Evolutionary conservation across 2,113 vertebrate genomes (phyloP).

Genomic region (Nipponia nippon): DNA sequence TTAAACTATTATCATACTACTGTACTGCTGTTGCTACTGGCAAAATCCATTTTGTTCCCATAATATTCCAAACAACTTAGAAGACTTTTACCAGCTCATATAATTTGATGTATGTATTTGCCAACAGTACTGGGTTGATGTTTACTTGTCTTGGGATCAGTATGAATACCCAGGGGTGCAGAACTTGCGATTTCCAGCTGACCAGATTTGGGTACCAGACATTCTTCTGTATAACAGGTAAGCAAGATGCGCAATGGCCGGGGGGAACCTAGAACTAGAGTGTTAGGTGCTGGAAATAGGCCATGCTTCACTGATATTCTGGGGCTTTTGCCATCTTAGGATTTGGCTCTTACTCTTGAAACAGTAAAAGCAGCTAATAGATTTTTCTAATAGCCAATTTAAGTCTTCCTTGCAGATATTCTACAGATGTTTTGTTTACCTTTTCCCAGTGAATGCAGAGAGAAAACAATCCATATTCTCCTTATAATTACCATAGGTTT

Average conservation of each 20-base stretch:
- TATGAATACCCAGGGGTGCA: slow-evolving; percentile 83
- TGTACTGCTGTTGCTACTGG: background rate
- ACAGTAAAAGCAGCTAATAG: background rate
- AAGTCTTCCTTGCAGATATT: background rate
- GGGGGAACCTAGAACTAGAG: background rate
- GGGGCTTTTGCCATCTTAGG: background rate
- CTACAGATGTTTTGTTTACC: background rate
- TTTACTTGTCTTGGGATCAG: slow-evolving; percentile 85
- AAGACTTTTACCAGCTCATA: background rate
- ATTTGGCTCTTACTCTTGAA: background rate
- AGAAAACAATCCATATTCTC: background rate
- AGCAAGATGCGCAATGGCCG: background rate
- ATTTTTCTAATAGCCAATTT: background rate
- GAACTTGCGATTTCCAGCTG: slow-evolving; percentile 84
- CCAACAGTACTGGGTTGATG: slow-evolving; percentile 81
- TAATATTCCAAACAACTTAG: background rate
- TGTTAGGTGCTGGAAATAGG: background rate
- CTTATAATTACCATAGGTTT: background rate
- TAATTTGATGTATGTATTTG: background rate
- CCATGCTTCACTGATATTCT: background rate
- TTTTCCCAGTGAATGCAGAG: background rate
- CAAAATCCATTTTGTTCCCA: background rate
- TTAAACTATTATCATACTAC: background rate
- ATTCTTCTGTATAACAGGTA: slow-evolving; percentile 94
- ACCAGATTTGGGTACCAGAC: slow-evolving; percentile 88